Conservation (phyloP, 2,113 vertebrate species). For the Copsychus sechellarum region DNA sequence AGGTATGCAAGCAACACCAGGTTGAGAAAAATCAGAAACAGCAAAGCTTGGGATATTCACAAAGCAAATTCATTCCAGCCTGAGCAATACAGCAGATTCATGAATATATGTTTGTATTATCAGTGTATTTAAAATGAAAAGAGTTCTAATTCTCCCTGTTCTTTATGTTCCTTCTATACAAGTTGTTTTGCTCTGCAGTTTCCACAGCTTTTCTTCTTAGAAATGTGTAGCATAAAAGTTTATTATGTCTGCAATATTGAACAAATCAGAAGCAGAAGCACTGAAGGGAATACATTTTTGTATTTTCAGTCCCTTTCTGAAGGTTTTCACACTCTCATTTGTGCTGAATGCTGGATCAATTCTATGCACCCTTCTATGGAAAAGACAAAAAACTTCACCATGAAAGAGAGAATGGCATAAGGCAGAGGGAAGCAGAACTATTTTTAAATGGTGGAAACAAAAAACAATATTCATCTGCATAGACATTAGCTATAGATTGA, state of each 20-base stretch:
- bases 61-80: neutral
- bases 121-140: neutral
- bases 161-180: neutral
- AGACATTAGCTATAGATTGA: neutral
- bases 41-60: neutral
- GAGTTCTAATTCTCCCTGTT: neutral
- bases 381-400: neutral
- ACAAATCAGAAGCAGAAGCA: neutral
- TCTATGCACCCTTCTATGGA: neutral
- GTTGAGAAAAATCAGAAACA: neutral
- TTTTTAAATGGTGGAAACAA: neutral
- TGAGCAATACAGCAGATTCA: neutral
- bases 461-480: neutral
- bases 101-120: neutral
- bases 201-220: neutral
- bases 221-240: neutral
- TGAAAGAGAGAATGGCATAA: neutral
- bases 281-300: neutral
- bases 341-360: neutral
- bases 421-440: neutral
- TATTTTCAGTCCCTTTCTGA: neutral
- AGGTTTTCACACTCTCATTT: neutral
- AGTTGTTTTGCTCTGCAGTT: neutral
- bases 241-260: neutral
- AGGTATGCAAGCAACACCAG: neutral